phyloP scores from a whole-genome alignment of 2,113 vertebrate genomes.

The Zootoca vivipara region DNA sequence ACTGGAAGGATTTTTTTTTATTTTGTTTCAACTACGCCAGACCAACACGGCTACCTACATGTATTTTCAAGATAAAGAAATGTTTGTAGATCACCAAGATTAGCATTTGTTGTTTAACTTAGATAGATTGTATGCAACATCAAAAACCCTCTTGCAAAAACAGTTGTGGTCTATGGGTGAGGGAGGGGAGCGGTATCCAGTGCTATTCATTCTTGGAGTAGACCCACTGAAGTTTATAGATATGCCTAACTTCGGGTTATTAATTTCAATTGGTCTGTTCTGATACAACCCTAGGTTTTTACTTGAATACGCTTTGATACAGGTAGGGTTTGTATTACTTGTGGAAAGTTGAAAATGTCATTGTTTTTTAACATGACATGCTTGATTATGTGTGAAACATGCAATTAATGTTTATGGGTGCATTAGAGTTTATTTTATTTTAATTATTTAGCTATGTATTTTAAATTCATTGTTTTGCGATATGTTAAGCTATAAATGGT shows the following conservation, averaged over 20 bases:
- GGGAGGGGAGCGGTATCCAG: not conserved
- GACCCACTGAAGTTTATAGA: too few relatives aligned
- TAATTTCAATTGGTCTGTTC: too few relatives aligned
- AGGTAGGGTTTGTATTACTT: not conserved
- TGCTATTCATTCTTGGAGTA: too few relatives aligned
- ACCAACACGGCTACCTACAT: too few relatives aligned
- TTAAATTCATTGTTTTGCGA: not conserved
- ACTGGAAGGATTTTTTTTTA: too few relatives aligned
- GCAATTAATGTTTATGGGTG: not conserved
- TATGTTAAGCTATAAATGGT: not conserved
- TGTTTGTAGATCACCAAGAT: not conserved
- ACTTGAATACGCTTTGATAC: not conserved
- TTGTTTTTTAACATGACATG: not conserved
- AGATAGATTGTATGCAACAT: not conserved
- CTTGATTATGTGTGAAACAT: not conserved
- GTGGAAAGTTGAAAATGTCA: not conserved
- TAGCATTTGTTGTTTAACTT: not conserved
- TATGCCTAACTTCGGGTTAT: too few relatives aligned
- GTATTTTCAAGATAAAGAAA: not conserved
- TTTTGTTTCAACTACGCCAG: too few relatives aligned
- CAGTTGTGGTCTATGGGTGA: not conserved
- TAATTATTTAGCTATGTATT: not conserved
- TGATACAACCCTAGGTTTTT: too few relatives aligned
- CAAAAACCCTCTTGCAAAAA: not conserved
- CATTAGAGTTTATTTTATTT: not conserved